phyloP scores from a whole-genome alignment of 2,888 invertebrate species.

The Chloroclysta siterata region DNA sequence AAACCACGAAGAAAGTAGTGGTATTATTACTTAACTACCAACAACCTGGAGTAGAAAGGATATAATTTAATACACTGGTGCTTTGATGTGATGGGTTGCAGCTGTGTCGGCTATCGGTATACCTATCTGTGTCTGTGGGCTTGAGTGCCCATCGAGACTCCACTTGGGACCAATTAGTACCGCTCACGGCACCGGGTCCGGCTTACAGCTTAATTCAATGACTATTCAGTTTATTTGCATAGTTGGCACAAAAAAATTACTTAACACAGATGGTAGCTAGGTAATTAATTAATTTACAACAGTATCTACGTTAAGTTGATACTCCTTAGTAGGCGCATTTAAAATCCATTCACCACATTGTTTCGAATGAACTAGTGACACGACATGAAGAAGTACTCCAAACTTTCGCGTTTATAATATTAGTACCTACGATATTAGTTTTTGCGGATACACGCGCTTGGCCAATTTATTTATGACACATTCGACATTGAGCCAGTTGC shows the following conservation, averaged over 20 bases:
- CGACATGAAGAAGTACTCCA: too few species aligned
- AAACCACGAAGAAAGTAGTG: slow-evolving; percentile 13
- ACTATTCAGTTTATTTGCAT: slow-evolving; percentile 22
- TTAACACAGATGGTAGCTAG: neutral
- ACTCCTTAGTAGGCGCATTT: too few species aligned
- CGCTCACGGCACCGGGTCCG: slow-evolving; percentile 43
- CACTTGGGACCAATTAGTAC: slow-evolving; percentile 74
- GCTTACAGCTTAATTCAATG: slow-evolving; percentile 21
- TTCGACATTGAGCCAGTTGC: slow-evolving; percentile 24
- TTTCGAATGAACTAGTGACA: too few species aligned
- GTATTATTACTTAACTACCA: slow-evolving; percentile 5
- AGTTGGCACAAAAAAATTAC: neutral
- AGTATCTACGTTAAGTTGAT: too few species aligned
- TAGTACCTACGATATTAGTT: too few species aligned
- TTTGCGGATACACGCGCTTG: neutral
- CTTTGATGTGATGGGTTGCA: slow-evolving; percentile 70
- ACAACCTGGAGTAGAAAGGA: slow-evolving; percentile 13
- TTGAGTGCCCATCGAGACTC: slow-evolving; percentile 60
- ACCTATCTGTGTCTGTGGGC: slow-evolving; percentile 26
- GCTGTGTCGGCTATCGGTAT: slow-evolving; percentile 57
- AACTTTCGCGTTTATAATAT: too few species aligned
- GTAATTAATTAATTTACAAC: too few species aligned
- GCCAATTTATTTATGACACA: slow-evolving; percentile 15
- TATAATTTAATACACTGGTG: slow-evolving; percentile 52
- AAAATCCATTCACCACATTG: too few species aligned